Evolutionary conservation across 2,888 invertebrate genomes (phyloP).

Genomic region (Cremastobaeus sp.): DNA sequence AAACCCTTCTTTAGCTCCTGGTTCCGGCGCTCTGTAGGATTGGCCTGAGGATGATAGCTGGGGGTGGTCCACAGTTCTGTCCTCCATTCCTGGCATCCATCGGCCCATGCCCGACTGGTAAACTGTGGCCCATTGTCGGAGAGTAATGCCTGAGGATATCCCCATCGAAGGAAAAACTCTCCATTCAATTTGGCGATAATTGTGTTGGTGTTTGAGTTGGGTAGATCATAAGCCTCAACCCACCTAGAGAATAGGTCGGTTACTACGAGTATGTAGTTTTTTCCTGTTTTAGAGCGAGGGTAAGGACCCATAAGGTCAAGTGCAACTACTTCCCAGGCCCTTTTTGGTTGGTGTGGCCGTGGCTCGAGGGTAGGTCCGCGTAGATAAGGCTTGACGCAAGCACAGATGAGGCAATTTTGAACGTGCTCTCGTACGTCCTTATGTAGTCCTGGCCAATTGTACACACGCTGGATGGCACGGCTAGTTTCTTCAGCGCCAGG

Average conservation of each 20-base stretch:
- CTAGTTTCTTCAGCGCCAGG: constrained; percentile 59
- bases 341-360: constrained; percentile 5
- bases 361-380: background rate
- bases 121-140: constrained; percentile 57
- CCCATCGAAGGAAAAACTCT: constrained; percentile 26
- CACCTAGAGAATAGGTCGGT: constrained; percentile 64
- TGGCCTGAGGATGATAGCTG: constrained; percentile 63
- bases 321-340: constrained; percentile 34
- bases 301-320: constrained; percentile 61
- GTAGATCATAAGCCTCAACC: constrained; percentile 60
- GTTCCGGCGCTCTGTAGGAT: constrained; percentile 56
- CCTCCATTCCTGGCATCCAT: constrained; percentile 9
- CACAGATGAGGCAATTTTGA: background rate
- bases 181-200: constrained; percentile 29
- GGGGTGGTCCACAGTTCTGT: constrained; percentile 57
- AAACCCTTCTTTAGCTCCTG: constrained; percentile 60
- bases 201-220: constrained; percentile 13
- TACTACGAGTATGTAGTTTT: constrained; percentile 55
- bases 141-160: constrained; percentile 20
- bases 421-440: background rate
- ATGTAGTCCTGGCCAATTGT: constrained; percentile 32
- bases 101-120: background rate
- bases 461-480: constrained; percentile 20
- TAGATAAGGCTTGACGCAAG: background rate
- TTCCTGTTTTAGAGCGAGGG: constrained; percentile 30